Base-by-base conservation (phyloP, 2,888 invertebrate species). In the Eupithecia inturbata region DNA sequence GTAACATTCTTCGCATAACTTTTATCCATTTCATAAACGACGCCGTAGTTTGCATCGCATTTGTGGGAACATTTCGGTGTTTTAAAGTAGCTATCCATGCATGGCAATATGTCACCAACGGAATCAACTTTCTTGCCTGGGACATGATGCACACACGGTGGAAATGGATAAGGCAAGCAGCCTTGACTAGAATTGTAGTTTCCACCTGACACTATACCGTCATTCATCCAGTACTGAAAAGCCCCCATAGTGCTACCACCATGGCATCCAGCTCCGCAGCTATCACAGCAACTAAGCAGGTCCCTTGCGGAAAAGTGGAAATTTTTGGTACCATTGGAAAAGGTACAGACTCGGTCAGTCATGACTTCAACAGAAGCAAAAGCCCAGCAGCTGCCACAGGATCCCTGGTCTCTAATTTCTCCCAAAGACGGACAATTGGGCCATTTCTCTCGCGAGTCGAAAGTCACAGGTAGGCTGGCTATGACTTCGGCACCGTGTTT, bases 331-430 rank as follows among this genome's bases (percentile, higher is more conserved):
- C 96, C 98, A 60, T 96, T 95, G 0, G 97, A 97, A 83, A 96
- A 96, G 81, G 98, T 98, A 90, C 98, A 98, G 39, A 96, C 95
- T 69, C 98, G 95, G 90, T 98, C 98, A 3, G 98, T 97, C 97
- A 98, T 98, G 1, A 98, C 97, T 89, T 98, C 98, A 0, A 97
- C 98, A 9, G 98, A 98, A 45, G 97, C 98, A 88, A 98, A 98
- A 1, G 98, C 98, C 98, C 98, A 98, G 91, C 99, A 98, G 57
- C 98, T 98, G 36, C 98, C 98, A 88, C 98, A 99, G 19, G 97
- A 96, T 10, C 97, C 97, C 80, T 98, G 98, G 90, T 98, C 98
- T 80, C 98, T 95, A 72, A 98, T 96, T 92, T 97, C 97, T 69
- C 95, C 95, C 81, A 99, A 96, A 12, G 98, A 97, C 0, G 97